Percentiles rank a stretch among this genome's conserved stretches.
Conservation (phyloP, 2,888 invertebrate genomes). For the Morinoia aosen region DNA sequence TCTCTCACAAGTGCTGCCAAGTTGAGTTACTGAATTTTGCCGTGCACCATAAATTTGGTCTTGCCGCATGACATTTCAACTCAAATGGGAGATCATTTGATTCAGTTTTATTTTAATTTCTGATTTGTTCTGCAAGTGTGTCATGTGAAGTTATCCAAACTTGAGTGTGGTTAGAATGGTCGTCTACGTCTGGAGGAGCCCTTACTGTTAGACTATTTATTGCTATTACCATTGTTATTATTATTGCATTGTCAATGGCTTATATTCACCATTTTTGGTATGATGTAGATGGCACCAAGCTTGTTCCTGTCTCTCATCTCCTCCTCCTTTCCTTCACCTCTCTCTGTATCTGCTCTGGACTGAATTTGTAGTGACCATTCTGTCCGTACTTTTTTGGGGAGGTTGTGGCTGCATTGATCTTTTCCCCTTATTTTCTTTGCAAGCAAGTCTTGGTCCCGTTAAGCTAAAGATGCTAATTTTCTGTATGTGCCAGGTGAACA, state of each 20-base stretch:
- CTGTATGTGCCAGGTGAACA: constrained; percentile 86
- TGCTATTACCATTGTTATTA: constrained; percentile 39
- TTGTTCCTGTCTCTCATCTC: constrained; percentile 44
- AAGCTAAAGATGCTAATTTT: constrained; percentile 53
- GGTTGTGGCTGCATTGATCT: constrained; percentile 41
- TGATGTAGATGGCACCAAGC: constrained; percentile 51
- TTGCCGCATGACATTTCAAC: constrained; percentile 42
- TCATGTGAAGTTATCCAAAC: constrained; percentile 48
- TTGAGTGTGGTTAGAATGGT: constrained; percentile 46
- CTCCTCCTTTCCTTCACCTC: constrained; percentile 41
- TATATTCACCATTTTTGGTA: constrained; percentile 42
- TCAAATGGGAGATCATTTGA: constrained; percentile 45
- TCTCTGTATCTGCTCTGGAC: constrained; percentile 7
- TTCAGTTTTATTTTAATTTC: constrained; percentile 45
- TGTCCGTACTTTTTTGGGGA: constrained; percentile 22
- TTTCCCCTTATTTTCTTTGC: constrained; percentile 43
- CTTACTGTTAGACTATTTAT: constrained; percentile 38
- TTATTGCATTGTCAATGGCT: constrained; percentile 38
- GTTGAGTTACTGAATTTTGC: constrained; percentile 44
- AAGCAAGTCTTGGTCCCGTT: constrained; percentile 49
- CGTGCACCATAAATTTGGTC: constrained; percentile 49
- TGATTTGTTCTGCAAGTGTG: constrained; percentile 53
- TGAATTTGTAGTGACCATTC: constrained; percentile 37
- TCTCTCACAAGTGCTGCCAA: constrained; percentile 42
- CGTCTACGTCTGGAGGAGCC: constrained; percentile 40